Evolutionary conservation across 2,888 invertebrate genomes (phyloP).

Genomic region (Drosophila formosana): DNA sequence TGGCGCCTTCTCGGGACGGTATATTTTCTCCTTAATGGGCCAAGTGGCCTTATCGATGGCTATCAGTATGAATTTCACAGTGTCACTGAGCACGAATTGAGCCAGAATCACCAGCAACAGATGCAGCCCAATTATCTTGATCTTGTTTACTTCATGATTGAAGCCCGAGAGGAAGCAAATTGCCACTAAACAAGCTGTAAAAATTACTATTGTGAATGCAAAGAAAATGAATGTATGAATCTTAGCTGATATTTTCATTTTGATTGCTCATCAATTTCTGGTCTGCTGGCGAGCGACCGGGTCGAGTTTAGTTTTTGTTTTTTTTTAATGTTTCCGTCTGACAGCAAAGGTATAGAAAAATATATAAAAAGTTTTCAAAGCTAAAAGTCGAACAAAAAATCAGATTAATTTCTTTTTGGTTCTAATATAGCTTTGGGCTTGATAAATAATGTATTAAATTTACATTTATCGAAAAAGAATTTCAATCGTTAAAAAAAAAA

Average conservation of each 20-base stretch:
- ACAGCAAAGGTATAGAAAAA: not conserved
- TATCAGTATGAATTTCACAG: conserved; percentile 52
- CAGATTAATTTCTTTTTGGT: too few relatives aligned
- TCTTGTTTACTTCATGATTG: conserved; percentile 54
- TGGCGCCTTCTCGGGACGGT: conserved; percentile 8
- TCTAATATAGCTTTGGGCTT: too few relatives aligned
- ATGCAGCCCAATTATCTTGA: conserved; percentile 54
- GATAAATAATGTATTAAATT: too few relatives aligned
- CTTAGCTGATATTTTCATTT: not conserved
- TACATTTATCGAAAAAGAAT: too few relatives aligned
- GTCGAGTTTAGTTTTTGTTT: not conserved
- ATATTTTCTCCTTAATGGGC: conserved; percentile 25
- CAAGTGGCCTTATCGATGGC: conserved; percentile 50
- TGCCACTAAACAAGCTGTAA: not conserved
- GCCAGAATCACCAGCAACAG: conserved; percentile 39
- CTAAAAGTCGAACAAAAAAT: too few relatives aligned
- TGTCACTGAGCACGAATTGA: conserved; percentile 62
- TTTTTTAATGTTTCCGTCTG: not conserved
- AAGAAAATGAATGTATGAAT: not conserved
- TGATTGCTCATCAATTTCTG: not conserved
- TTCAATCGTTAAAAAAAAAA: too few relatives aligned
- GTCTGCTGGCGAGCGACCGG: not conserved
- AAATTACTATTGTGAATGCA: conserved; percentile 6
- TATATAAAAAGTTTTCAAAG: not conserved
- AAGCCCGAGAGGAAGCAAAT: conserved; percentile 50